Evolutionary conservation across 2,888 invertebrate species (phyloP), one percentile per base, ranked within the genome.

Genomic region (Luperina testacea): DNA sequence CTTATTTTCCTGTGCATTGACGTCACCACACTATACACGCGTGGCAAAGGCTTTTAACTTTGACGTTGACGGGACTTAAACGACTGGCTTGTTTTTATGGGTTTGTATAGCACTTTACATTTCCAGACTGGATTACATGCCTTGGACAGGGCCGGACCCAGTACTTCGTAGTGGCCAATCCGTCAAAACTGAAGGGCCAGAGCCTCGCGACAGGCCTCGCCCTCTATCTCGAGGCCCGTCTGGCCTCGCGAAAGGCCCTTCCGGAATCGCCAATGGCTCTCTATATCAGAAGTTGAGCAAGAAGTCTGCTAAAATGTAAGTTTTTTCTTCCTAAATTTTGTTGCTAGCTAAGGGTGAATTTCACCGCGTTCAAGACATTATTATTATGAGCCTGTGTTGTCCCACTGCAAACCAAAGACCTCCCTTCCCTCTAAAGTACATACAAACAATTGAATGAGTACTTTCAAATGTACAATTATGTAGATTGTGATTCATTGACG

Each of bases 91-190:
- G n/a, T 75, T 75, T 32, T 38, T 48, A 32, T 59, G 24, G 38
- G 6, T 70, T 53, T 70, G n/a, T 53, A 57, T 38, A 53, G n/a
- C n/a, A 38, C 17, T 38, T 38, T 38, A 75, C 38, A 1, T 27
- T 75, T 61, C 38, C 76, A 75, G 75, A 6, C 38, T 75, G 48
- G 75, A 75, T 75, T 99, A 99, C 92, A 97, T 98, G 72, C 98
- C 98, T 8, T 98, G 98, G 98, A 98, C 98, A 86, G 98, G 98
- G 0, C 98, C 98, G 0, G 98, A 98, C 94, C 97, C 98, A 0
- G 97, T 97, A 72, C 94, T 98, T 27, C 94, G 97, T 13, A 94
- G 94, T 48, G 97, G 97, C 0, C 93, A 95, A n/a, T 94, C 95
- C 78, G 98, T 98, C 2, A 96, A 97, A 3, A 97, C 98, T 85